A percentile compares a stretch with the other conserved stretches of the same genome.
These are phyloP conservation scores for Melospiza georgiana DNA, from an alignment of 2,113 vertebrate genomes.

Conservation along the genomic window DNA sequence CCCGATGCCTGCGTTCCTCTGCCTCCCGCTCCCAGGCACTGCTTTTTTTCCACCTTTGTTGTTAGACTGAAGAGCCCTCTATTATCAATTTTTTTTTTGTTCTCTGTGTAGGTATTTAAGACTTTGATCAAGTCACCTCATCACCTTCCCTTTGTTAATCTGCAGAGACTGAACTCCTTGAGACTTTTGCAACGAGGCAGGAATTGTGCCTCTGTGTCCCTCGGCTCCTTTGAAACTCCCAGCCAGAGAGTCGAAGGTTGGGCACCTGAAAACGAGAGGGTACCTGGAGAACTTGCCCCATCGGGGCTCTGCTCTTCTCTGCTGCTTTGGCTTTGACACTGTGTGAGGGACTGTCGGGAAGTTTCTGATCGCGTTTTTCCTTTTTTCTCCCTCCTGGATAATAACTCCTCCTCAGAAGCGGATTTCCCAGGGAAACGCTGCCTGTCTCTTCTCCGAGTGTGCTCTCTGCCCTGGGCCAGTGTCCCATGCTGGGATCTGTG, in stretches of 20 bases:
- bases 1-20: background rate
- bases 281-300: background rate
- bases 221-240: constrained; percentile 42
- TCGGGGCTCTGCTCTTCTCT: background rate
- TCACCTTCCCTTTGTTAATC: constrained; percentile 64
- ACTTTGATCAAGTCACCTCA: constrained; percentile 62
- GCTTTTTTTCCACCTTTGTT: constrained; percentile 38
- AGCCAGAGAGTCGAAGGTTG: constrained; percentile 27
- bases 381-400: background rate
- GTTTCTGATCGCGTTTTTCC: background rate
- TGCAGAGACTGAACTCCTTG: constrained; percentile 62
- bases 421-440: background rate
- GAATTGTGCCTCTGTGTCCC: constrained; percentile 36
- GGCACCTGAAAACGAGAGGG: constrained; percentile 46
- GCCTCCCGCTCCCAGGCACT: background rate
- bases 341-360: background rate
- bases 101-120: constrained; percentile 54
- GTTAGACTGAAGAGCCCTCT: constrained; percentile 43
- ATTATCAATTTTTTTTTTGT: constrained; percentile 42
- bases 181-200: constrained; percentile 33
- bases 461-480: background rate
- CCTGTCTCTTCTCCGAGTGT: background rate
- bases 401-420: background rate
- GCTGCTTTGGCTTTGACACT: constrained; percentile 18
- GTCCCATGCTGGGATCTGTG: background rate